Evolutionary conservation across 2,888 invertebrate genomes (phyloP).

Genomic region (Thalpophila matura): DNA sequence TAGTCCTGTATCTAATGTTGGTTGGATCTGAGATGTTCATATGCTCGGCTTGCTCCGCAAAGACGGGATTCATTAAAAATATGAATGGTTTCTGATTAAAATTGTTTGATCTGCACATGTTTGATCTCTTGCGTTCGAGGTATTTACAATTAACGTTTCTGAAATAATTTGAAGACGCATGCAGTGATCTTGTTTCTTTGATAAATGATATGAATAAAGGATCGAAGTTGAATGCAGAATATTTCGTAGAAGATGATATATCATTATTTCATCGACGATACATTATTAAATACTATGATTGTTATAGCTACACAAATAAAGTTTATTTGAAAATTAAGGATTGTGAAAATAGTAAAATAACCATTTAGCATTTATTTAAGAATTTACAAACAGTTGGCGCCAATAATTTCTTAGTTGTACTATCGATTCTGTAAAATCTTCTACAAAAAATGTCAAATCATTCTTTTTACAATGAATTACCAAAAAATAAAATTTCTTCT

Average conservation of each 20-base stretch:
- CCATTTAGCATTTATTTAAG: too few species aligned
- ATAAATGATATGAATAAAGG: constrained; percentile 2
- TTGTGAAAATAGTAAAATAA: too few species aligned
- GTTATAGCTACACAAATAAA: too few species aligned
- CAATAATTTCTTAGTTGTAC: too few species aligned
- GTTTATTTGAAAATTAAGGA: too few species aligned
- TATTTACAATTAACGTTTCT: constrained; percentile 49
- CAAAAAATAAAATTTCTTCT: too few species aligned
- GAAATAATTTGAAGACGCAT: constrained; percentile 7
- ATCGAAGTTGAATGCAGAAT: neutral
- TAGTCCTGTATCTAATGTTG: constrained; percentile 64
- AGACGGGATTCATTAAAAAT: constrained; percentile 71
- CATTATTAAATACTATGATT: too few species aligned
- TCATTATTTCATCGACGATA: too few species aligned
- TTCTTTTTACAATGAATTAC: too few species aligned
- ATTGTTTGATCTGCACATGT: constrained; percentile 61
- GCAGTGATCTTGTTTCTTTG: constrained; percentile 10
- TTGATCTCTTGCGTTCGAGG: constrained; percentile 59
- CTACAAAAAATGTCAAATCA: too few species aligned
- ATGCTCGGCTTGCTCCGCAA: constrained; percentile 73
- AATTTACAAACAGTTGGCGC: too few species aligned
- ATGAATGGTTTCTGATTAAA: constrained; percentile 70
- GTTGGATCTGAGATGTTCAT: constrained; percentile 71
- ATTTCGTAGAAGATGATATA: neutral
- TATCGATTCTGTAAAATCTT: too few species aligned